phyloP scores from a whole-genome alignment of 2,888 invertebrate genomes.

The Diaperis boleti region DNA sequence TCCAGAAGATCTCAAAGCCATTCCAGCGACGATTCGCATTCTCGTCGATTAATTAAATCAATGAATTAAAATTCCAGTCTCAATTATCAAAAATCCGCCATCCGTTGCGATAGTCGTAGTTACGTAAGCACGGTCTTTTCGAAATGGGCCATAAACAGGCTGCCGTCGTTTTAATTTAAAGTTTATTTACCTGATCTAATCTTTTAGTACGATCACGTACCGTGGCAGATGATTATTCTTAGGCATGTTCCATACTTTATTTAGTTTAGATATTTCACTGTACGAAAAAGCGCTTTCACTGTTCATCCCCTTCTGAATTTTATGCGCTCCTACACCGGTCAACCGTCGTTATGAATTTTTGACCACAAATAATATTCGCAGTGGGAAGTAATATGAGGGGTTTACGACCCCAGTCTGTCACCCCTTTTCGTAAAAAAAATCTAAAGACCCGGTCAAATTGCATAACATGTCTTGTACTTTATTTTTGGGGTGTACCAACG shows the following conservation, averaged over 20 bases:
- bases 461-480: too few species aligned
- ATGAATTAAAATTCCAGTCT: slow-evolving; percentile 30
- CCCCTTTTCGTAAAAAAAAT: too few species aligned
- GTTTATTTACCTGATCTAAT: slow-evolving; percentile 36
- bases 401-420: too few species aligned
- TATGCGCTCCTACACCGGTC: too few species aligned
- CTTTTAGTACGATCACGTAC: slow-evolving; percentile 31
- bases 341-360: too few species aligned
- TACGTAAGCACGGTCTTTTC: slow-evolving; percentile 24
- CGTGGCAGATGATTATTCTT: slow-evolving; percentile 8
- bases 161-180: slow-evolving; percentile 18
- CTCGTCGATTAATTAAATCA: slow-evolving; percentile 19
- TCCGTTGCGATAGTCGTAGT: slow-evolving; percentile 17
- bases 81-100: slow-evolving; percentile 14
- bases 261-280: too few species aligned
- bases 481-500: too few species aligned
- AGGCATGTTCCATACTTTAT: neutral
- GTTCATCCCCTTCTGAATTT: too few species aligned
- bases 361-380: too few species aligned
- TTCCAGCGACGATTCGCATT: slow-evolving; percentile 24
- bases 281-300: too few species aligned
- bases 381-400: too few species aligned
- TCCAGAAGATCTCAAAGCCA: slow-evolving; percentile 1
- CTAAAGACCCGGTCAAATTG: too few species aligned
- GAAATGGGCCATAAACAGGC: slow-evolving; percentile 13